phyloP scores from a whole-genome alignment of 2,888 invertebrate species.

The Oligia latruncula region DNA sequence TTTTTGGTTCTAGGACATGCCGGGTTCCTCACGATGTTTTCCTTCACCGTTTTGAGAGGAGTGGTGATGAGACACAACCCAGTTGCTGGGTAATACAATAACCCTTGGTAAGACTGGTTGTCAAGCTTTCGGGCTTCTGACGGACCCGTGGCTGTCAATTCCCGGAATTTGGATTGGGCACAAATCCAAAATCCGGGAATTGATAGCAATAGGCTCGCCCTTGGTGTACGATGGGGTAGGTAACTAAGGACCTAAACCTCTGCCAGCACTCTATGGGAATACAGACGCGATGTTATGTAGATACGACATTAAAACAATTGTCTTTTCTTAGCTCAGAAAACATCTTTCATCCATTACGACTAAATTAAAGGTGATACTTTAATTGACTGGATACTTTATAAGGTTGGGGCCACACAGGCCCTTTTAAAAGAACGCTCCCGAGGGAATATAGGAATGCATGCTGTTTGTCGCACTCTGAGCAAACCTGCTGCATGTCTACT shows the following conservation, averaged over 20 bases:
- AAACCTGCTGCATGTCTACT: background rate
- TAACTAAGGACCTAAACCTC: background rate
- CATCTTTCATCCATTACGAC: conserved; percentile 69
- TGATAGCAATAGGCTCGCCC: too few relatives aligned
- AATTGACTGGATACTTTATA: conserved; percentile 79
- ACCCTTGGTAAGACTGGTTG: too few relatives aligned
- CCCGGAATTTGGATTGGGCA: too few relatives aligned
- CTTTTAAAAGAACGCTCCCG: background rate
- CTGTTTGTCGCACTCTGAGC: background rate
- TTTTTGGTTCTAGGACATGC: too few relatives aligned
- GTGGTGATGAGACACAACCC: too few relatives aligned
- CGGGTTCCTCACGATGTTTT: too few relatives aligned
- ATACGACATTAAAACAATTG: conserved; percentile 33
- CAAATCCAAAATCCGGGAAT: too few relatives aligned
- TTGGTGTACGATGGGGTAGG: background rate
- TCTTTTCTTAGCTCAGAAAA: conserved; percentile 49
- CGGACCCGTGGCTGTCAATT: too few relatives aligned
- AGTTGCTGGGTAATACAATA: too few relatives aligned
- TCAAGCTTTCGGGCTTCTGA: too few relatives aligned
- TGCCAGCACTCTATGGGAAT: background rate
- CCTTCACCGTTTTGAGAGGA: too few relatives aligned
- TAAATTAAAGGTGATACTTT: conserved; percentile 85
- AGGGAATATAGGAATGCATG: background rate
- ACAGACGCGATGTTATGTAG: background rate
- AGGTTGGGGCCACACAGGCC: conserved; percentile 72